Evolutionary conservation across 2,113 vertebrate genomes (phyloP), one percentile per base, ranked within the genome.

Genomic region (Bostrychus sinensis): DNA sequence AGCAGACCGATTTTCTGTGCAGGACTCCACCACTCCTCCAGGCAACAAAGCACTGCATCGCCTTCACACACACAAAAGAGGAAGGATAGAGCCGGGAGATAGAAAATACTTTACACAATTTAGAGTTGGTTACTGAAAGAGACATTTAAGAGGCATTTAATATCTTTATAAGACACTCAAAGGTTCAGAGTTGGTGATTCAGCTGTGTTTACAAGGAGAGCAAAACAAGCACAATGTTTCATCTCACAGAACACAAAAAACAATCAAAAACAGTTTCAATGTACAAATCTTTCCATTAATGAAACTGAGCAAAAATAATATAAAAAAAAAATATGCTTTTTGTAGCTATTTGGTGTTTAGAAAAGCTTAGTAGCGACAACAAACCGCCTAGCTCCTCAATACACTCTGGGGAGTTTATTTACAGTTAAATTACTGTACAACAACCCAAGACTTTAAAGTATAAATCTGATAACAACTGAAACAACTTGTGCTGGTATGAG

Each of bases 81-180:
- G 70, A 45, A 56, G 66, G 5, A 58, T 51, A 25, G 45, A 70
- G 58, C 42, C 38, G 55, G 45, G 67, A 75, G 72, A 73, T 46
- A 81, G 32, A 75, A 72, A 77, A 75, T 58, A 89, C 83, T 81
- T 75, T 50, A 71, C 65, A 82, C 75, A 69, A 89, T 65, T 16
- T 58, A 50, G 41, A 72, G 64, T 39, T 39, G 61, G 63, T 80
- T 64, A 66, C 58, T 70, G 59, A 77, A 28, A 30, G 63, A 64
- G 70, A 62, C 62, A 62, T 66, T 79, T 54, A 19, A 61, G 41
- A 41, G 4, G 26, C 32, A 43, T 14, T 48, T 48, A 48, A 48
- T 48, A 25, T 51, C 25, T 51, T 28, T 30, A 51, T 30, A 51
- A 51, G 25, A 17, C 46, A 50, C 22, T 50, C 16, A 26, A 50